Evolutionary conservation across 2,888 invertebrate genomes (phyloP).

Genomic region (Oscheius sp.): DNA sequence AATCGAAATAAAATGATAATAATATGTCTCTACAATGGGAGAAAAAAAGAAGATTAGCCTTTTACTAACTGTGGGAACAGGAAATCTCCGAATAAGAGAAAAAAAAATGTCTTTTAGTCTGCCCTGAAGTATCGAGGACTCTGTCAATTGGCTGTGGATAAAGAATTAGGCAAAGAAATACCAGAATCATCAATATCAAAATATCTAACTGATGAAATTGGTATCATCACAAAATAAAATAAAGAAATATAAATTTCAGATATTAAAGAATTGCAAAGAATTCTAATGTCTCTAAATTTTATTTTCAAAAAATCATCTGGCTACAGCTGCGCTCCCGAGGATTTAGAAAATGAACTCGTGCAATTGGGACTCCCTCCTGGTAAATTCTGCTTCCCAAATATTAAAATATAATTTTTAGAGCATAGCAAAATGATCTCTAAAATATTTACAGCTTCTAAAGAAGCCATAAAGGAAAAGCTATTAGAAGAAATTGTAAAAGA

Average conservation of each 20-base stretch:
- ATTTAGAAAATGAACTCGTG: conserved; percentile 24
- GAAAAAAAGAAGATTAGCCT: not conserved
- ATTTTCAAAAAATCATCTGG: conserved; percentile 26
- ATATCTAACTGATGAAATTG: conserved; percentile 22
- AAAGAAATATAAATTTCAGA: not conserved
- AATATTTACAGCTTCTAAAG: not conserved
- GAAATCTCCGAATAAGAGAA: not conserved
- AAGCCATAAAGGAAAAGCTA: not conserved
- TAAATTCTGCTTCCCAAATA: not conserved
- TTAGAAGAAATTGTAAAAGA: not conserved
- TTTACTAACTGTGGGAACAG: not conserved
- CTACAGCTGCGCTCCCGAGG: conserved; percentile 26
- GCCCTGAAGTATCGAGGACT: conserved; percentile 30
- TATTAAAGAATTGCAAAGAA: not conserved
- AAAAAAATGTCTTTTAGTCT: conserved; percentile 8
- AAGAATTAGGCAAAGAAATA: not conserved
- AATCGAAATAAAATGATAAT: too few relatives aligned
- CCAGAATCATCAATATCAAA: conserved; percentile 5
- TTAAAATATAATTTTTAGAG: conserved; percentile 4
- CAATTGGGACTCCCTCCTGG: conserved; percentile 37
- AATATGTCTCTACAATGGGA: not conserved
- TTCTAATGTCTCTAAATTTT: conserved; percentile 18
- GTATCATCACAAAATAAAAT: not conserved
- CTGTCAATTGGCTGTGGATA: conserved; percentile 22
- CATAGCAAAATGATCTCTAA: conserved; percentile 27